Evolutionary conservation across 2,113 vertebrate genomes (phyloP).

Genomic region (Anas platyrhynchos): DNA sequence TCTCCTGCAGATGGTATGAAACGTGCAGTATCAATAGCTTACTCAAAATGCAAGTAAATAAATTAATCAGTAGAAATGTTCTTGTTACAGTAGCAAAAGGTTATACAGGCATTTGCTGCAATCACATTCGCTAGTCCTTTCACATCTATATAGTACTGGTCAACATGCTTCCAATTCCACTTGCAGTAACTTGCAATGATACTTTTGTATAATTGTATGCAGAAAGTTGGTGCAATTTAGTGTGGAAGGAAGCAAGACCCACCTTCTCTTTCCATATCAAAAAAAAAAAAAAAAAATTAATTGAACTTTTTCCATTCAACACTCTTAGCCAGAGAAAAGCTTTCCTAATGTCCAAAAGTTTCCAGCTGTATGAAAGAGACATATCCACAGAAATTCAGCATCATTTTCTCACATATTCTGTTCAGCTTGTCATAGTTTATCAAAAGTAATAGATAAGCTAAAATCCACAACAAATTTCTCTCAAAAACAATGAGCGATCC

Average conservation of each 20-base stretch:
- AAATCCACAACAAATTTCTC: not conserved
- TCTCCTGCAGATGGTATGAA: not conserved
- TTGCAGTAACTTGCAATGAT: not conserved
- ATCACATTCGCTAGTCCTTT: not conserved
- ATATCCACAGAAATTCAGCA: not conserved
- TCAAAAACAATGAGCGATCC: not conserved
- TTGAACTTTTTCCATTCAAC: not conserved
- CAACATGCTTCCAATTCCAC: not conserved
- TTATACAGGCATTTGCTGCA: not conserved
- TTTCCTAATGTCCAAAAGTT: not conserved
- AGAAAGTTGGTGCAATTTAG: not conserved
- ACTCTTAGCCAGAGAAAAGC: not conserved
- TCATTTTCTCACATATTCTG: not conserved
- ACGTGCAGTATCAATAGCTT: not conserved
- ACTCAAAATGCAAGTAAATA: not conserved
- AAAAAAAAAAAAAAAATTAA: not conserved
- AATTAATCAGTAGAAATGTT: not conserved
- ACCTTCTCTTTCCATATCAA: slow-evolving; percentile 31
- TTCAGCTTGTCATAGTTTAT: not conserved
- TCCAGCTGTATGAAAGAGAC: not conserved
- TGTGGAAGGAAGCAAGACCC: not conserved
- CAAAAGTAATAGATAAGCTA: not conserved
- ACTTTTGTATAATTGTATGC: not conserved
- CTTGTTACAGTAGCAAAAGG: not conserved
- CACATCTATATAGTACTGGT: not conserved